Conservation (phyloP, 2,888 invertebrate genomes). For the Frankliniella fusca region DNA sequence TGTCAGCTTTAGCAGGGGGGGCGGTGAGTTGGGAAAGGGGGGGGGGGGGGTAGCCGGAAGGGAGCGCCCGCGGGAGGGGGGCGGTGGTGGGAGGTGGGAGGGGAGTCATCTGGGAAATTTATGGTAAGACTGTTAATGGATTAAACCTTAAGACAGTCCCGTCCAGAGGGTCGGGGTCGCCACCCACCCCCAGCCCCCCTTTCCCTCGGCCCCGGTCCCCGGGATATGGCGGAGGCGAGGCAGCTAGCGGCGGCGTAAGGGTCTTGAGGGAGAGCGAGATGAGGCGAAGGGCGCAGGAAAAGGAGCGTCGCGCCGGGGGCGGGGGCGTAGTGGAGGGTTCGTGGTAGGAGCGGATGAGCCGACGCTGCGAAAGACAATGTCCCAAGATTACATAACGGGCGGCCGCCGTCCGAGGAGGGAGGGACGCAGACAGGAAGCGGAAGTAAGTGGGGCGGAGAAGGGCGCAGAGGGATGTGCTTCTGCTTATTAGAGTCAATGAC, state of each 20-base stretch:
- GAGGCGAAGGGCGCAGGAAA: background rate
- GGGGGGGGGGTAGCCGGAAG: no score
- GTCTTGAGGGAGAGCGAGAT: background rate
- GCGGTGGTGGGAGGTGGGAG: no score
- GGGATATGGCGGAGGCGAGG: background rate
- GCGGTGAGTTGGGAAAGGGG: no score
- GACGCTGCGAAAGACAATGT: conserved; percentile 4
- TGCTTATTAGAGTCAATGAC: conserved; percentile 6
- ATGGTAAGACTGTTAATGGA: conserved; percentile 26
- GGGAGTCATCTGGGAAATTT: conserved; percentile 24
- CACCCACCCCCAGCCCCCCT: no score
- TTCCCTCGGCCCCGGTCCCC: no score
- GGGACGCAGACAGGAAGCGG: background rate
- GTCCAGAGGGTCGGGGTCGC: background rate
- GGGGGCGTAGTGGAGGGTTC: no score
- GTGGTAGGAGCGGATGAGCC: conserved; percentile 4
- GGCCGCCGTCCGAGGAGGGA: background rate
- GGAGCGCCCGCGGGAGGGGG: no score
- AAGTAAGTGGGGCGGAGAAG: background rate
- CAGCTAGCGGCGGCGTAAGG: background rate
- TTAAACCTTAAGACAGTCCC: conserved; percentile 17
- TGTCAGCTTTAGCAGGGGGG: no score
- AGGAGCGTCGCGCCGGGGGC: background rate
- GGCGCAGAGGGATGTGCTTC: background rate
- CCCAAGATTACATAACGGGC: conserved; percentile 16